Percentiles rank a stretch among this genome's conserved stretches.
Conservation (phyloP, 2,888 invertebrate genomes). For the Homarus gammarus region DNA sequence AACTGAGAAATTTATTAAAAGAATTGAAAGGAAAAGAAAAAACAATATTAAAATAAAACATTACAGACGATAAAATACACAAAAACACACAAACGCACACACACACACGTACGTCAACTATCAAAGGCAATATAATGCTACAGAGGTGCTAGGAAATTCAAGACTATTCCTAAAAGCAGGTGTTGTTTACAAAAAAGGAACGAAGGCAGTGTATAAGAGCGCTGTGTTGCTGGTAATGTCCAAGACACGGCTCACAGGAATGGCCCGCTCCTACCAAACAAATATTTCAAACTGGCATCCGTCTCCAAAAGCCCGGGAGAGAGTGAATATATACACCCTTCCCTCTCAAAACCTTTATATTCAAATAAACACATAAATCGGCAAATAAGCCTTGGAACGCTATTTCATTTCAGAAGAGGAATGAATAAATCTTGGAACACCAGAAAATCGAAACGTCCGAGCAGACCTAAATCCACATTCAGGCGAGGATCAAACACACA, state of each 20-base stretch:
- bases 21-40: no score
- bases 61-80: no score
- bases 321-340: not conserved
- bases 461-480: slow-evolving; percentile 66
- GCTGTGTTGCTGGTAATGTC: not conserved
- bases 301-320: not conserved
- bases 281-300: slow-evolving; percentile 19
- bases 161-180: not conserved
- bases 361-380: slow-evolving; percentile 65
- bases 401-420: slow-evolving; percentile 65
- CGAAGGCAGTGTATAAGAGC: not conserved
- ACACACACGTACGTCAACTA: no score
- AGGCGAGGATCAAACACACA: slow-evolving; percentile 59
- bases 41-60: no score
- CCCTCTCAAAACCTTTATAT: slow-evolving; percentile 48
- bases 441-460: slow-evolving; percentile 60
- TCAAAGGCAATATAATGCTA: no score
- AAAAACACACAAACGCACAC: no score
- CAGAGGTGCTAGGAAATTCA: no score
- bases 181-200: not conserved
- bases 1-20: no score
- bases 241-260: slow-evolving; percentile 26
- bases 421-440: slow-evolving; percentile 66
- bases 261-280: slow-evolving; percentile 7
- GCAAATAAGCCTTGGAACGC: slow-evolving; percentile 63